A percentile compares a stretch with the other conserved stretches of the same genome.
Evolutionary conservation across 2,888 invertebrate genomes (phyloP).

Genomic region (Dryobotodes eremita): DNA sequence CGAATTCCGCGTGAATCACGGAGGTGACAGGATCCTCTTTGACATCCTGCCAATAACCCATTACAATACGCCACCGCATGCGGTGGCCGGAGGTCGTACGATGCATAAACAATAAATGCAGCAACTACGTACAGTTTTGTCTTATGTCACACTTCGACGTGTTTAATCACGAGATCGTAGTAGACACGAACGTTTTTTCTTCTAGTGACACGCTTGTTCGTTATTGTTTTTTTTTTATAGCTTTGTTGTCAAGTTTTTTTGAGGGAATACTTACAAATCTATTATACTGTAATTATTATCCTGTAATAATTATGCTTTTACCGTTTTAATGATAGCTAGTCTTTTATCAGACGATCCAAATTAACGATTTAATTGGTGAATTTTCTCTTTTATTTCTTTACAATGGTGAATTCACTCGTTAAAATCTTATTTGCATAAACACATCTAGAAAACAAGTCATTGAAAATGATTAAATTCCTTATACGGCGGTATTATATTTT

Average conservation of each 20-base stretch:
- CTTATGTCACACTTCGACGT: conserved; percentile 66
- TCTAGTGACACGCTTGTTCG: conserved; percentile 46
- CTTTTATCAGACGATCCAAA: neutral
- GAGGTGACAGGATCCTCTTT: conserved; percentile 71
- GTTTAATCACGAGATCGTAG: conserved; percentile 60
- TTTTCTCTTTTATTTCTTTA: conserved; percentile 7
- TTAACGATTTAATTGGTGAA: neutral
- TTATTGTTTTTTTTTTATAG: conserved; percentile 3
- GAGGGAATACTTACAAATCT: neutral
- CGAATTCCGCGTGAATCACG: conserved; percentile 71
- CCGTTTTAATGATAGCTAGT: conserved; percentile 1
- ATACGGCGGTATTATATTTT: neutral
- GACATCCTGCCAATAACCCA: conserved; percentile 88
- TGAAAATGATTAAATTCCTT: neutral
- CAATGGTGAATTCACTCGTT: neutral
- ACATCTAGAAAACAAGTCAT: neutral
- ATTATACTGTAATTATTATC: neutral
- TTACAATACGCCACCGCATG: conserved; percentile 74
- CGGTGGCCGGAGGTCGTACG: conserved; percentile 65
- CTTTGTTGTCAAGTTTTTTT: neutral
- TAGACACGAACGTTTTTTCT: conserved; percentile 47
- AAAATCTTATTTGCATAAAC: conserved; percentile 31
- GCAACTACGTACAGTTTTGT: conserved; percentile 51
- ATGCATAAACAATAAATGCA: conserved; percentile 71
- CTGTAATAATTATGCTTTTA: neutral